Evolutionary conservation across 2,797 vertebrate species (phyloP).

Genomic region (Telmatherina bonti): DNA sequence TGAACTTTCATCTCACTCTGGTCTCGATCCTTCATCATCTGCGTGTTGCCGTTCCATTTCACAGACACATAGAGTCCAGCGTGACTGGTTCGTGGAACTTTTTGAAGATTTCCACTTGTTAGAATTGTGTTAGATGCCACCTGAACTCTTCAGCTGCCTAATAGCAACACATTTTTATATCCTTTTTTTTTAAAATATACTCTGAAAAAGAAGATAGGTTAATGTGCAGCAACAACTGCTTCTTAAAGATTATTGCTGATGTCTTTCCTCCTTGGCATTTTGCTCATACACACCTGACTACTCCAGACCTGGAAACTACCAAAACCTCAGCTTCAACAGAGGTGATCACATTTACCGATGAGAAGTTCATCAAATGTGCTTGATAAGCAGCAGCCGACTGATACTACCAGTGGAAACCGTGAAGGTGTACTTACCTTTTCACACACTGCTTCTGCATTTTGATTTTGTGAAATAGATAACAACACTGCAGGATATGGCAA

Average conservation of each 20-base stretch:
- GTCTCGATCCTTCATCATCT: slow-evolving; percentile 9
- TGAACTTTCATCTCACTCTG: neutral
- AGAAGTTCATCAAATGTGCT: neutral
- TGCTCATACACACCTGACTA: neutral
- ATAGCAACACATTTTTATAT: no score
- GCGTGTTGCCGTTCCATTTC: slow-evolving; percentile 10
- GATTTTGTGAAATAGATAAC: no score
- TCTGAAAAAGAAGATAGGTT: neutral
- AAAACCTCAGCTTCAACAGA: neutral
- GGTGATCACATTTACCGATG: neutral
- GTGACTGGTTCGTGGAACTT: slow-evolving; percentile 1
- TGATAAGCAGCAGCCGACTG: no score
- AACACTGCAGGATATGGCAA: no score
- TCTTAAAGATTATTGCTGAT: neutral
- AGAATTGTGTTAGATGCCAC: neutral
- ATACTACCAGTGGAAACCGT: neutral
- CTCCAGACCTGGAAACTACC: neutral
- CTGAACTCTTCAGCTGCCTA: neutral
- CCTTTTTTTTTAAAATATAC: no score
- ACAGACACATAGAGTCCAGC: neutral
- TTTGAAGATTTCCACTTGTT: neutral
- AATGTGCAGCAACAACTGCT: neutral
- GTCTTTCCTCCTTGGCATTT: neutral
- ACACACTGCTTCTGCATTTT: no score
- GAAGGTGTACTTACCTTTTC: neutral